These are phyloP conservation scores for Chiridota heheva DNA, from an alignment of 35 echinoderm and acorn worm species.

Conservation along the genomic window DNA sequence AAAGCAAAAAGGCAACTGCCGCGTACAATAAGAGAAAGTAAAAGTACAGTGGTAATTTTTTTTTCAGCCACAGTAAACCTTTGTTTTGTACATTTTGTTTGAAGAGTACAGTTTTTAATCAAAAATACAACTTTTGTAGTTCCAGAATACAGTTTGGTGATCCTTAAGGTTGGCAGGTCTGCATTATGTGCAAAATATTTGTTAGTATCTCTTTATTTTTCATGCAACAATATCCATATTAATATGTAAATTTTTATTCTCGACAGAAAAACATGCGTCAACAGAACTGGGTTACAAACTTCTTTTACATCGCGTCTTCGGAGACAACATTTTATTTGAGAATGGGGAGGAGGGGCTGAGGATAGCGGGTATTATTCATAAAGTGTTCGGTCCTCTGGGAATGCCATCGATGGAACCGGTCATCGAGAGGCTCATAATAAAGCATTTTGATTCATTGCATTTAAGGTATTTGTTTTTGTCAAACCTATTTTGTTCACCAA, in stretches of 20 bases:
- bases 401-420: constrained; percentile 58
- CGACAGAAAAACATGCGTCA: constrained; percentile 58
- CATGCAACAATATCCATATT: not conserved
- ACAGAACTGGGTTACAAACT: constrained; percentile 84
- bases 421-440: constrained; percentile 62
- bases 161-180: too few species aligned
- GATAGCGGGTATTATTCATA: constrained; percentile 67
- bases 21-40: too few species aligned
- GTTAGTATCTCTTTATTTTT: not conserved
- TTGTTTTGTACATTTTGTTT: too few species aligned
- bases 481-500: not conserved
- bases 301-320: constrained; percentile 80
- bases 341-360: constrained; percentile 64
- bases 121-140: too few species aligned
- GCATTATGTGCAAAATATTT: not conserved
- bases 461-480: constrained; percentile 18
- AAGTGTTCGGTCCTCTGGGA: constrained; percentile 60
- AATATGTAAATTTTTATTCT: not conserved
- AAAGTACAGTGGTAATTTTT: too few species aligned
- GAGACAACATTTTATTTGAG: constrained; percentile 92
- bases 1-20: too few species aligned
- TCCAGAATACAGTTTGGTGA: too few species aligned
- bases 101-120: too few species aligned
- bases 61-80: too few species aligned
- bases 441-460: constrained; percentile 72